A percentile compares a stretch with the other conserved stretches of the same genome.
Conservation (phyloP, 1,140 invertebrate genomes). For the Drosophila obscura region DNA sequence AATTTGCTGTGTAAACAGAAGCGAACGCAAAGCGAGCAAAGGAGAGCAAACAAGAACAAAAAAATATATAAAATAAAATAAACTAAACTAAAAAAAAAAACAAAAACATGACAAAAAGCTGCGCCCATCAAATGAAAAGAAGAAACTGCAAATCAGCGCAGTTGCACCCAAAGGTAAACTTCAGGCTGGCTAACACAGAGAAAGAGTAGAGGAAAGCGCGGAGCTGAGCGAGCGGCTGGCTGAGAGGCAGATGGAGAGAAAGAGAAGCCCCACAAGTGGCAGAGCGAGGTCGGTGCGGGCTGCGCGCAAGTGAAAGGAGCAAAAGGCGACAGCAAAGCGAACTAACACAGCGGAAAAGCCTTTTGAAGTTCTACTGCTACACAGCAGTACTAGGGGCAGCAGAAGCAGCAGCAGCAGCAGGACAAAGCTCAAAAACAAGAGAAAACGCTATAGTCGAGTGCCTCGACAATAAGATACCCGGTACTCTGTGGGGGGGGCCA, state of each 20-base stretch:
- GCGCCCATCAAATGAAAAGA: conserved; percentile 69
- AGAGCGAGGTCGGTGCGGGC: conserved; percentile 35
- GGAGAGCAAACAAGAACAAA: conserved; percentile 30
- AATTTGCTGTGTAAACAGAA: conserved; percentile 78
- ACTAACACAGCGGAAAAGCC: conserved; percentile 67
- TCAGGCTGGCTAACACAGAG: conserved; percentile 40
- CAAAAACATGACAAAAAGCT: conserved; percentile 29
- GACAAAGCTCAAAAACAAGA: not conserved
- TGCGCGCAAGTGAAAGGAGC: conserved; percentile 50
- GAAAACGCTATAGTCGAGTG: too few species aligned
- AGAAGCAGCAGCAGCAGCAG: conserved; percentile 27
- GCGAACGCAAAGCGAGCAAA: conserved; percentile 42
- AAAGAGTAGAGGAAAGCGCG: not conserved
- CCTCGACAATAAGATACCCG: too few species aligned
- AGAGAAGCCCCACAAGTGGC: conserved; percentile 53
- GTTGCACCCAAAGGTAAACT: conserved; percentile 71
- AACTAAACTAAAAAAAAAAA: not conserved
- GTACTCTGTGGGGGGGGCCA: too few species aligned
- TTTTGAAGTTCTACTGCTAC: conserved; percentile 65
- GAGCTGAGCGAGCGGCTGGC: not conserved
- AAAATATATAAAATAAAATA: conserved; percentile 19
- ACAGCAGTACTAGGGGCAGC: conserved; percentile 18
- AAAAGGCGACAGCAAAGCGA: conserved; percentile 65
- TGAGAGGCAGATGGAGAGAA: not conserved
- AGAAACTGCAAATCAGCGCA: conserved; percentile 76